These are phyloP conservation scores for Atlantisia rogersi DNA, from an alignment of 2,113 vertebrate species.

Conservation along the genomic window DNA sequence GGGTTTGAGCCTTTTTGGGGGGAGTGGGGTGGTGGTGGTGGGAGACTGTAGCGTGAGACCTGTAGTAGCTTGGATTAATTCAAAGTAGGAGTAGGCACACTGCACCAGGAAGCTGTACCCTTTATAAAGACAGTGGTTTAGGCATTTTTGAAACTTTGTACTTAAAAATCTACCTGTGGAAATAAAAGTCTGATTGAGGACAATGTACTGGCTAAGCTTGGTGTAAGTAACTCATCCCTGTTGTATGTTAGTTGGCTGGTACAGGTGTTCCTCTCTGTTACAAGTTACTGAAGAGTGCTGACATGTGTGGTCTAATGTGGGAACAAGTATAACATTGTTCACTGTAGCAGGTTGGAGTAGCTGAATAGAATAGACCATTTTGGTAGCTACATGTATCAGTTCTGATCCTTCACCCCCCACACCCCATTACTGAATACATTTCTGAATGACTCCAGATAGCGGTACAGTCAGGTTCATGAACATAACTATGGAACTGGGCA, in stretches of 20 bases:
- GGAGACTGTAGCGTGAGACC: neutral
- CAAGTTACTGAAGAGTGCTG: neutral
- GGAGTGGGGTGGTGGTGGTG: neutral
- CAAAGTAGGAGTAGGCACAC: neutral
- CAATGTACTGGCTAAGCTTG: neutral
- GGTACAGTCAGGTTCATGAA: neutral
- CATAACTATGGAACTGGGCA: neutral
- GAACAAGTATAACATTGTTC: neutral
- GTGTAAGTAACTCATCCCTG: neutral
- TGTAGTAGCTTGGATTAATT: neutral
- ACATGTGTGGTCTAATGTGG: neutral
- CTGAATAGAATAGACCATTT: neutral
- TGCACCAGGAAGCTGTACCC: neutral
- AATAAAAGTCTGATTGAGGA: neutral
- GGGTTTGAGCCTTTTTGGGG: neutral
- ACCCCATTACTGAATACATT: accelerated
- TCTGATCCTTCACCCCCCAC: neutral
- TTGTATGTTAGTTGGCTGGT: neutral
- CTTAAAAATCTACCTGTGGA: neutral
- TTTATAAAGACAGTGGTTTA: neutral
- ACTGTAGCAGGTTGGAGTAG: neutral
- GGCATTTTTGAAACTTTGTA: neutral
- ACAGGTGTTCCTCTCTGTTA: neutral
- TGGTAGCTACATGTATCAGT: neutral
- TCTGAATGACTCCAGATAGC: neutral